These are phyloP conservation scores for Heliconius ismenius DNA, from an alignment of 2,888 invertebrate genomes.

Conservation along the genomic window DNA sequence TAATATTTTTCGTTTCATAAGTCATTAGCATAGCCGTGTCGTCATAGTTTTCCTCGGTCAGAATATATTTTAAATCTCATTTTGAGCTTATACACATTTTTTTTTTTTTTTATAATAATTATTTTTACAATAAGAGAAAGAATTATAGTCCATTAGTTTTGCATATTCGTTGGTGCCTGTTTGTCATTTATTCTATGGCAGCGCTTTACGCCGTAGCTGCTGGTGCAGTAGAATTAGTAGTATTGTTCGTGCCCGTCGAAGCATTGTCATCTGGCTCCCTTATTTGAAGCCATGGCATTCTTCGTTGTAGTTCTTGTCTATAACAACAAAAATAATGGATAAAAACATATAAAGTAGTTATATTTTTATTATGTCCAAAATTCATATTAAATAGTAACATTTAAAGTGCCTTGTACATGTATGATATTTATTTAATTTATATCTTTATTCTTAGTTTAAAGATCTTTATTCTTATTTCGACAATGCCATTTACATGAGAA, in stretches of 20 bases:
- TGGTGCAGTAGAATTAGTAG: conserved; percentile 64
- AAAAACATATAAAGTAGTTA: too few species aligned
- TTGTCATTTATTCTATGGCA: background rate
- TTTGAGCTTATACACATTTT: conserved; percentile 39
- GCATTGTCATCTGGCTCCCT: conserved; percentile 83
- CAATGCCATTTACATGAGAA: too few species aligned
- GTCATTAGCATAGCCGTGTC: conserved; percentile 34
- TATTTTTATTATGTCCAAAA: too few species aligned
- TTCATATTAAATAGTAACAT: too few species aligned
- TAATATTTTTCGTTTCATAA: conserved; percentile 9
- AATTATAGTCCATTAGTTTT: conserved; percentile 26
- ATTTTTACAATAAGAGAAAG: conserved; percentile 3
- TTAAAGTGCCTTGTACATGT: too few species aligned
- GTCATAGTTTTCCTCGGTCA: background rate
- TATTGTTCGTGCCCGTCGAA: conserved; percentile 81
- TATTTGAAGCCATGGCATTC: conserved; percentile 90
- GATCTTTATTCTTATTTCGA: too few species aligned
- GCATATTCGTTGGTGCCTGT: conserved; percentile 5
- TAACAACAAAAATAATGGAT: conserved; percentile 23
- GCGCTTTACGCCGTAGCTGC: conserved; percentile 47
- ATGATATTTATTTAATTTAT: too few species aligned
- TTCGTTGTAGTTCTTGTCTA: conserved; percentile 89
- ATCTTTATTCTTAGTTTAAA: too few species aligned
- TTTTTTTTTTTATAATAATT: conserved; percentile 11
- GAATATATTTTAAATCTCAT: conserved; percentile 33